Percentiles rank a stretch among this genome's conserved stretches.
phyloP scores from a whole-genome alignment of 1,140 invertebrate species.

The Drosophila saltans region DNA sequence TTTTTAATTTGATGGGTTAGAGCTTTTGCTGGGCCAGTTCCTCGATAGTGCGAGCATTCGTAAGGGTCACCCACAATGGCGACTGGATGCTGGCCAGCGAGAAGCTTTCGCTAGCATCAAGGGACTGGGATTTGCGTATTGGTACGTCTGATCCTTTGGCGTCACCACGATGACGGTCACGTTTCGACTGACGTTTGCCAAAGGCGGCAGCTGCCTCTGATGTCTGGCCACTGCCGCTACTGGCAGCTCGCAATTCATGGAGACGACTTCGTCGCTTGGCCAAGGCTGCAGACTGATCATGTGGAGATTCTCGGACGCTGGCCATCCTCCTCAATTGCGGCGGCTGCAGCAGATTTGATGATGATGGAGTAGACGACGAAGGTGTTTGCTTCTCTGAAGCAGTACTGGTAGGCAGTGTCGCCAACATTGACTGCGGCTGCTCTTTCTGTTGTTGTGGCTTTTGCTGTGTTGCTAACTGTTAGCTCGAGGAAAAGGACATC shows the following conservation, averaged over 20 bases:
- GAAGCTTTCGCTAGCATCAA: slow-evolving; percentile 68
- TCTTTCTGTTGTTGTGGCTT: slow-evolving; percentile 41
- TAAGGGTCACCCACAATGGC: slow-evolving; percentile 87
- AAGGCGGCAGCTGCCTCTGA: slow-evolving; percentile 56
- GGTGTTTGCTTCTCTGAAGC: not conserved
- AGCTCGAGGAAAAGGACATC: slow-evolving; percentile 81
- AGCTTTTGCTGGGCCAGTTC: slow-evolving; percentile 74
- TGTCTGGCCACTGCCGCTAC: slow-evolving; percentile 36
- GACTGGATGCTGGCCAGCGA: slow-evolving; percentile 83
- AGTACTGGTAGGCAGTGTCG: not conserved
- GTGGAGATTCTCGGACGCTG: slow-evolving; percentile 54
- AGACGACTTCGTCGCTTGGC: slow-evolving; percentile 69
- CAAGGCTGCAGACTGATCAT: slow-evolving; percentile 43
- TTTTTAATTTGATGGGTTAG: slow-evolving; percentile 23
- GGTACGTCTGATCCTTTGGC: not conserved
- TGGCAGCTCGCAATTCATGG: slow-evolving; percentile 58
- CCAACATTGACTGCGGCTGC: not conserved
- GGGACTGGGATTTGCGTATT: slow-evolving; percentile 73
- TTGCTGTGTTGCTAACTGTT: slow-evolving; percentile 72
- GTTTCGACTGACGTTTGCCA: slow-evolving; percentile 57
- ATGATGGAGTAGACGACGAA: slow-evolving; percentile 14
- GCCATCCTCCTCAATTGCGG: slow-evolving; percentile 62
- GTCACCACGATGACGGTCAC: slow-evolving; percentile 40
- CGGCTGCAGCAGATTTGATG: slow-evolving; percentile 47
- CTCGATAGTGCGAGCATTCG: slow-evolving; percentile 85